phyloP scores from a whole-genome alignment of 2,113 vertebrate species.

The Apistogramma diplotaenia region DNA sequence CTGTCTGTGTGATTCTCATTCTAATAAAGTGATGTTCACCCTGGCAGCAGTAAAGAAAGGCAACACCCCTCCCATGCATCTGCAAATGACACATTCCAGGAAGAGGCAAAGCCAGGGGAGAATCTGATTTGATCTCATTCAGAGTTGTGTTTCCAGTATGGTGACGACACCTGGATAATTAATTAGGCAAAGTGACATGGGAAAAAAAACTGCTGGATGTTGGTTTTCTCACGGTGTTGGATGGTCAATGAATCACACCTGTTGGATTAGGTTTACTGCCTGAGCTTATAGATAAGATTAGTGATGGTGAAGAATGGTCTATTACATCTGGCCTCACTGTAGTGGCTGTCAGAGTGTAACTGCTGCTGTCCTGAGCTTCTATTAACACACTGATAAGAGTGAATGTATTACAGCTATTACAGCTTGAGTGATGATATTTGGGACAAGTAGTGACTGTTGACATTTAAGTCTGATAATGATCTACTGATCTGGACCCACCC shows the following conservation, averaged over 20 bases:
- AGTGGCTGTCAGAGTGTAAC: not conserved
- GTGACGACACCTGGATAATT: conserved; percentile 34
- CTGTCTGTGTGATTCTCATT: conserved; percentile 51
- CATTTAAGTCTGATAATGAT: not conserved
- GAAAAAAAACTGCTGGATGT: not conserved
- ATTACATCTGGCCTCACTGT: conserved; percentile 4
- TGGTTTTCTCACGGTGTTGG: conserved; percentile 63
- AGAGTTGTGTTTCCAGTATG: conserved; percentile 42
- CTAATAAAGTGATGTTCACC: conserved; percentile 54
- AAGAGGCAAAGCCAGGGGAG: conserved; percentile 45
- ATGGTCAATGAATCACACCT: conserved; percentile 54
- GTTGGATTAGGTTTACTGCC: conserved; percentile 39
- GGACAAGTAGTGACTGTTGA: not conserved
- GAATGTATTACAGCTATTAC: not conserved
- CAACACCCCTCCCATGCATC: conserved; percentile 43
- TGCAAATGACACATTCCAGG: conserved; percentile 47
- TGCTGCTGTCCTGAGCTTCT: not conserved
- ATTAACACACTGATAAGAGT: not conserved
- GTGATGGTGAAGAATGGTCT: conserved; percentile 1
- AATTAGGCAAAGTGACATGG: conserved; percentile 44
- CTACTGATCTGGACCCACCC: not conserved
- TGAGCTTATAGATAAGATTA: conserved; percentile 47
- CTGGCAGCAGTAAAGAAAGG: conserved; percentile 61
- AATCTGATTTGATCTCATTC: conserved; percentile 27
- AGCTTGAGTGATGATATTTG: not conserved